A percentile compares a stretch with the other conserved stretches of the same genome.
phyloP scores from a whole-genome alignment of 1,140 invertebrate genomes.

The Drosophila varians region DNA sequence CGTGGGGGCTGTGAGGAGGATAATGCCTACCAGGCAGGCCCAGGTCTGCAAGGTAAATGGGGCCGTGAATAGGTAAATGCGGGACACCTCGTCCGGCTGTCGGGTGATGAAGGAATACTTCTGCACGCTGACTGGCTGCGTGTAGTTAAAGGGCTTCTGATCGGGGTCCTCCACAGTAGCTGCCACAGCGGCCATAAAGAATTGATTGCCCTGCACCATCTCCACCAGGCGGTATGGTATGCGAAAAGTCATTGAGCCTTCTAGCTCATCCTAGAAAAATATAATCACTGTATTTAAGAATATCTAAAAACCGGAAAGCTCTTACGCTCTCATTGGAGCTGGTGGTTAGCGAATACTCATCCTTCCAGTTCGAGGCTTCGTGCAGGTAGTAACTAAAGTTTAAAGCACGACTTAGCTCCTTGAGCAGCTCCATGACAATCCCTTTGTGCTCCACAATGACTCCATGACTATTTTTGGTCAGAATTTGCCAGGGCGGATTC shows the following conservation, averaged over 20 bases:
- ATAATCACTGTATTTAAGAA: neutral
- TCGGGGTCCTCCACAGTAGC: conserved; percentile 88
- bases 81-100: conserved; percentile 89
- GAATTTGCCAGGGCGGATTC: conserved; percentile 94
- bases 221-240: conserved; percentile 69
- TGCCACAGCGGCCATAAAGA: conserved; percentile 89
- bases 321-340: conserved; percentile 54
- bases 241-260: conserved; percentile 68
- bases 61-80: conserved; percentile 92
- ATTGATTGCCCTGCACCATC: conserved; percentile 83
- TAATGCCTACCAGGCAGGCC: conserved; percentile 89
- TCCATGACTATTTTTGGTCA: conserved; percentile 86
- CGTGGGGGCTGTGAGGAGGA: conserved; percentile 90
- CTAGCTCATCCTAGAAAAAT: conserved; percentile 44
- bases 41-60: conserved; percentile 94
- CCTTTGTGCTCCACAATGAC: conserved; percentile 86
- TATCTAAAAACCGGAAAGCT: neutral
- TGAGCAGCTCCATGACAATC: conserved; percentile 91
- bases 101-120: conserved; percentile 91
- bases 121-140: conserved; percentile 90
- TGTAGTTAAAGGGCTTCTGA: conserved; percentile 90
- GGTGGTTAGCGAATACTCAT: conserved; percentile 10
- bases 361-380: conserved; percentile 41
- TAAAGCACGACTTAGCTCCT: conserved; percentile 89
- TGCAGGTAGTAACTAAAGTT: conserved; percentile 90